A percentile compares a stretch with the other conserved stretches of the same genome.
These are phyloP conservation scores for Cetoscarus ocellatus DNA, from an alignment of 2,797 vertebrate species.

Conservation along the genomic window DNA sequence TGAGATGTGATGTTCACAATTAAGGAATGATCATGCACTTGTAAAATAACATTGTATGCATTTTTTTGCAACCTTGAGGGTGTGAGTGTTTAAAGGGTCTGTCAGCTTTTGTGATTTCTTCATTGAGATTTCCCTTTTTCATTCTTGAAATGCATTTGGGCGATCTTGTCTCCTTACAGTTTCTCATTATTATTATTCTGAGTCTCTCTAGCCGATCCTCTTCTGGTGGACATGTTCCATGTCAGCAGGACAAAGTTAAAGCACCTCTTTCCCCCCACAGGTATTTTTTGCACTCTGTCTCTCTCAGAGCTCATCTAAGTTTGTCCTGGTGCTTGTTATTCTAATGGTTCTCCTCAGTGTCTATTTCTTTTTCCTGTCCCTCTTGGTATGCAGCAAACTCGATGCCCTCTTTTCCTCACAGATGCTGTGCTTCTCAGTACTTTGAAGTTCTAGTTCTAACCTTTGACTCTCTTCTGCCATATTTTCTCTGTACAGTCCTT, in stretches of 20 bases:
- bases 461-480: background rate
- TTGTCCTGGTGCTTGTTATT: conserved; percentile 19
- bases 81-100: background rate
- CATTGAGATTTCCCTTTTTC: background rate
- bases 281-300: conserved; percentile 1
- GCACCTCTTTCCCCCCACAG: conserved; percentile 1
- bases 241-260: conserved; percentile 17
- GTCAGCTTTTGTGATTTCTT: conserved; percentile 7
- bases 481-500: background rate
- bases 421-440: background rate
- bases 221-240: background rate
- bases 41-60: background rate
- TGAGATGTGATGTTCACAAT: no score
- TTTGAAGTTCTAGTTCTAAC: conserved; percentile 15
- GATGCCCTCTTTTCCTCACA: background rate
- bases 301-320: conserved; percentile 2
- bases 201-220: background rate
- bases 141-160: background rate
- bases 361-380: conserved; percentile 6
- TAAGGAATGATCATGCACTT: no score
- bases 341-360: conserved; percentile 2
- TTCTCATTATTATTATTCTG: background rate
- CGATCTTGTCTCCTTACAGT: background rate
- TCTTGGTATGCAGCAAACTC: background rate
- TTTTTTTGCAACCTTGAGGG: background rate